Base-by-base conservation (phyloP, 2,888 invertebrate genomes). In the Diaphora mendica region DNA sequence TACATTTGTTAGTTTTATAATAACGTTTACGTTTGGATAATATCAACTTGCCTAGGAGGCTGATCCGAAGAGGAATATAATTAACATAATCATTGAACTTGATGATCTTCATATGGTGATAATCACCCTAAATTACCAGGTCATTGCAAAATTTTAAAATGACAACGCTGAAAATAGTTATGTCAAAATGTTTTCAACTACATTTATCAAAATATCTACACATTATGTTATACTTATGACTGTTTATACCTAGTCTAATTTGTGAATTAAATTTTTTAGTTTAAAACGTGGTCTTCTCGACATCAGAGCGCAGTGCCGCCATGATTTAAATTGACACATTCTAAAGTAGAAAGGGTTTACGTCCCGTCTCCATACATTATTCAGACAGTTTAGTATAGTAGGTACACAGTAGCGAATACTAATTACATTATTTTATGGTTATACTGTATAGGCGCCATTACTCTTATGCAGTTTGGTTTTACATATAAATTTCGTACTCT, bases 391-490 rank as follows among this genome's bases (percentile, higher is more conserved):
- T 62, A 55, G 51, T 51, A 62, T 66, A 77, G 73, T n/a, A n/a
- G n/a, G n/a, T 71, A 77, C 79, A 79, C 71, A 72, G 73, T 65
- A 59, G 68, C 35, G 84, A 83, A 82, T 82, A 82, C 77, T 83
- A 73, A 82, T 65, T 39, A 42, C 65, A 26, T 51, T 20, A 48
- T 48, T 48, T 65, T 35, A 51, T 35, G 15, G 44, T 23, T 59
- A 9, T n/a, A 55, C 39, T 66, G 30, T 66, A 13, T 23, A 55
- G 39, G 39, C 55, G 30, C 65, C 71, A 35, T 69, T 30, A 64
- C 20, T 33, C n/a, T 59, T 23, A 35, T 13, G 13, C 23, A 39
- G 55, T 17, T 35, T 17, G 35, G 23, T n/a, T n/a, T n/a, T 13
- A 11, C 39, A 55, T 55, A 23, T n/a, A 55, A n/a, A n/a, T n/a